Evolutionary conservation across 2,888 invertebrate species (phyloP), one percentile per base, ranked within the genome.

Genomic region (Podotricha telesiphe): DNA sequence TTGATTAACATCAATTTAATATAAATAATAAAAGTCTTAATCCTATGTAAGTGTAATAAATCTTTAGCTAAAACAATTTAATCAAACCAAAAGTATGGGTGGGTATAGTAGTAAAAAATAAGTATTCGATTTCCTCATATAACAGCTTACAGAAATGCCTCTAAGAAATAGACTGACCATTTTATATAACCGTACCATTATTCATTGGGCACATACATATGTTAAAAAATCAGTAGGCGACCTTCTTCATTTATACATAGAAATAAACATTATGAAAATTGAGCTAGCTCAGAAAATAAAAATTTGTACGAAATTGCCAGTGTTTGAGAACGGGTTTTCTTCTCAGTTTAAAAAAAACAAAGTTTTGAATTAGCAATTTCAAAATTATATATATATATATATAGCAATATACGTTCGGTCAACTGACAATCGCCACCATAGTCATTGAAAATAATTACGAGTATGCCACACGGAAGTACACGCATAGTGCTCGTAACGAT

Each of bases 381-480:
- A 5, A 6, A 28, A 28, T 5, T n/a, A n/a, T n/a, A n/a, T n/a
- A n/a, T n/a, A n/a, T 45, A 3, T 45, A 45, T n/a, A n/a, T 15
- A 45, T 45, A 61, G 37, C 65, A n/a, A 65, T 55, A 56, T 53
- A 58, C 64, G 56, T 67, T 58, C 64, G 59, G 51, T 68, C 68
- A 69, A 67, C 65, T 72, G 70, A 74, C 71, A 47, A 61, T 62
- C 65, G 67, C 51, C 67, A 73, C 67, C 68, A 71, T 28, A 58
- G 67, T 63, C 45, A 72, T 40, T 61, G 40, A 61, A 65, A 61
- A 67, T 65, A 40, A 69, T 69, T 69, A 67, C 66, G 0, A 37
- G 5, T 10, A n/a, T 11, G 59, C 53, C 7, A 63, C 65, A 61
- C 72, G 69, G 70, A 73, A 70, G 56, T 55, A 65, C 58, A 48